phyloP scores from a whole-genome alignment of 2,888 invertebrate species.

The Eupithecia pulchellata region DNA sequence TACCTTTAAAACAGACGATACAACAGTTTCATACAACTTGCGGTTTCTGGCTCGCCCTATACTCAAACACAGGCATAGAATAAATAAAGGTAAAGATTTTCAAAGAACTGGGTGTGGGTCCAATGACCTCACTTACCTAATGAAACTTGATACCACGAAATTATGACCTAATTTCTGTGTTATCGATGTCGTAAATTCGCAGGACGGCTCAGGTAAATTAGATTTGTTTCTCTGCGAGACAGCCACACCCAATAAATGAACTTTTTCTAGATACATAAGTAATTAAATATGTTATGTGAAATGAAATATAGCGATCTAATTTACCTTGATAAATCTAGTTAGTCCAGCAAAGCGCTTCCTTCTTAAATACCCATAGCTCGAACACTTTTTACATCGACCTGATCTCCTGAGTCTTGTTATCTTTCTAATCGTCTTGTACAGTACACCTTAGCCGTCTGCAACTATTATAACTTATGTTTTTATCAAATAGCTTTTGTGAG shows the following conservation, averaged over 20 bases:
- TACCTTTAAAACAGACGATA: background rate
- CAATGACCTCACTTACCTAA: conserved; percentile 44
- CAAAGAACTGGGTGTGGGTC: conserved; percentile 35
- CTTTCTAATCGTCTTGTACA: background rate
- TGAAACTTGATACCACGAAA: conserved; percentile 38
- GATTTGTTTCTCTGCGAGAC: background rate
- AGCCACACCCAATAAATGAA: background rate
- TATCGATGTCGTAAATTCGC: conserved; percentile 39
- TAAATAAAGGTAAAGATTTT: conserved; percentile 6
- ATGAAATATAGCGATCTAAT: background rate
- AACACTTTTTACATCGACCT: background rate
- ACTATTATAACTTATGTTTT: background rate
- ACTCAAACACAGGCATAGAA: background rate
- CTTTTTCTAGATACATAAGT: background rate
- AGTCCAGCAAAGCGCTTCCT: background rate
- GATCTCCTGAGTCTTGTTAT: background rate
- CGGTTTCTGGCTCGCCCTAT: background rate
- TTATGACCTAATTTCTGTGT: conserved; percentile 44
- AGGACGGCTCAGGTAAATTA: conserved; percentile 24
- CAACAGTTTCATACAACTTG: background rate
- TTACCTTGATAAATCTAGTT: background rate
- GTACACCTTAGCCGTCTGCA: background rate
- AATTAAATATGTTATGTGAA: background rate
- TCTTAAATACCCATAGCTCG: background rate
- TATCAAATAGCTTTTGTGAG: background rate